Conservation (phyloP, 2,113 vertebrate genomes). For the Verasper variegatus region DNA sequence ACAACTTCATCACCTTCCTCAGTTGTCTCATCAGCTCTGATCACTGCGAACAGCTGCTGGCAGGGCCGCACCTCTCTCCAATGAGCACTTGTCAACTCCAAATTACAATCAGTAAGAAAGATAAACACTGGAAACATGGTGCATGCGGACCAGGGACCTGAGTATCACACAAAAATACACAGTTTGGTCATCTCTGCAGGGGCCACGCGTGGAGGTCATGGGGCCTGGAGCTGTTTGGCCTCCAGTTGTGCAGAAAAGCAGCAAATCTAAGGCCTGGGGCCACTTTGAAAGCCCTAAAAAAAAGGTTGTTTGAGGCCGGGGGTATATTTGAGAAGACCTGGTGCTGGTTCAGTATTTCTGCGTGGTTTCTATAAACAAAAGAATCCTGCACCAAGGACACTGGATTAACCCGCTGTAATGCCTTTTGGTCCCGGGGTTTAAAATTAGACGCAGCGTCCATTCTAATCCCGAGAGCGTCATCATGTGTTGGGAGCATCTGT, state of each 20-base stretch:
- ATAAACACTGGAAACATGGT: conserved; percentile 35
- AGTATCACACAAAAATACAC: conserved; percentile 49
- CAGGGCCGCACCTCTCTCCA: background rate
- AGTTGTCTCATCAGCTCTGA: background rate
- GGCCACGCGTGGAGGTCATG: conserved; percentile 27
- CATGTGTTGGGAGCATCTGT: conserved; percentile 93
- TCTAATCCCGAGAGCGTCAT: conserved; percentile 91
- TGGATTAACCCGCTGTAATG: conserved; percentile 85
- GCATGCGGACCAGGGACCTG: background rate
- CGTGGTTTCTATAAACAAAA: conserved; percentile 78
- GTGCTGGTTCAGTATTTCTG: conserved; percentile 60
- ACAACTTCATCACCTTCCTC: background rate
- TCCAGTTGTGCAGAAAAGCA: conserved; percentile 48
- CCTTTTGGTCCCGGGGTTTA: conserved; percentile 85
- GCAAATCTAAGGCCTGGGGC: conserved; percentile 37
- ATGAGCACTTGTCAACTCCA: conserved; percentile 23
- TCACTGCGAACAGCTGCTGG: conserved; percentile 36
- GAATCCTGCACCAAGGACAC: conserved; percentile 84
- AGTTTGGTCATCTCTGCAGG: conserved; percentile 43
- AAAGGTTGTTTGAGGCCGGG: conserved; percentile 9
- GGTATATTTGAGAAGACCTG: conserved; percentile 64
- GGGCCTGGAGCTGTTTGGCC: background rate
- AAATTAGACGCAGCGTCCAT: conserved; percentile 91
- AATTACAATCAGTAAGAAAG: conserved; percentile 23
- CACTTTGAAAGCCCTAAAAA: conserved; percentile 60